Percentiles rank a stretch among this genome's conserved stretches.
These are phyloP conservation scores for Blennius ocellaris DNA, from an alignment of 2,113 vertebrate species.

Conservation along the genomic window DNA sequence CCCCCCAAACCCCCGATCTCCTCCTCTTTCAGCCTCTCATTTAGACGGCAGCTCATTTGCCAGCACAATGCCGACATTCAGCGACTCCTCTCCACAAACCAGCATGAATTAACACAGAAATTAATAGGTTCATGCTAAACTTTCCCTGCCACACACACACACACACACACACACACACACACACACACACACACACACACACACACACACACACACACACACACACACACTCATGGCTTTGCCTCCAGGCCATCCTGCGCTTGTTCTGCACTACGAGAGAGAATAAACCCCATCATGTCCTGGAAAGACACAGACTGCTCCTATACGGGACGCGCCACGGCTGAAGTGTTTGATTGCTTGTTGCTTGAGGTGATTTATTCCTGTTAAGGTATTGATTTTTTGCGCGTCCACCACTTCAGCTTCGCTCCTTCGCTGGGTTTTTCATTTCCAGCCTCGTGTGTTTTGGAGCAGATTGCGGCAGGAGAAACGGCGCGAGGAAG, in stretches of 20 bases:
- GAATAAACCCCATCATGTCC: too few species aligned
- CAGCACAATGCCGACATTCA: constrained; percentile 77
- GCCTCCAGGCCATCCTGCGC: too few species aligned
- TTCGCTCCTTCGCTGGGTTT: background rate
- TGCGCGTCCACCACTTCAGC: constrained; percentile 6
- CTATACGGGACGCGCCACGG: too few species aligned
- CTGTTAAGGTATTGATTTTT: constrained; percentile 40
- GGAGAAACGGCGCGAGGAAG: too few species aligned
- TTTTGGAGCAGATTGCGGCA: too few species aligned
- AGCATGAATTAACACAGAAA: constrained; percentile 43
- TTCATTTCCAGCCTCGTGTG: too few species aligned
- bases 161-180: too few species aligned
- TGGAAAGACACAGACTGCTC: too few species aligned
- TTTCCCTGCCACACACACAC: too few species aligned
- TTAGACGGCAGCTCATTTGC: constrained; percentile 72
- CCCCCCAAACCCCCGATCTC: too few species aligned
- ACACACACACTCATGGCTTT: constrained; percentile 13
- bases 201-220: background rate
- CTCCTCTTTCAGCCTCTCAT: too few species aligned
- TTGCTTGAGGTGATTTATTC: constrained; percentile 49
- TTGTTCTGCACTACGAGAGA: too few species aligned
- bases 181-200: background rate
- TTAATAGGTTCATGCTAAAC: constrained; percentile 35
- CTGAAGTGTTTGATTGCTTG: constrained; percentile 23
- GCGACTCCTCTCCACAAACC: constrained; percentile 44